phyloP scores from a whole-genome alignment of 2,888 invertebrate genomes.

The Drosophila parthenogenetica region DNA sequence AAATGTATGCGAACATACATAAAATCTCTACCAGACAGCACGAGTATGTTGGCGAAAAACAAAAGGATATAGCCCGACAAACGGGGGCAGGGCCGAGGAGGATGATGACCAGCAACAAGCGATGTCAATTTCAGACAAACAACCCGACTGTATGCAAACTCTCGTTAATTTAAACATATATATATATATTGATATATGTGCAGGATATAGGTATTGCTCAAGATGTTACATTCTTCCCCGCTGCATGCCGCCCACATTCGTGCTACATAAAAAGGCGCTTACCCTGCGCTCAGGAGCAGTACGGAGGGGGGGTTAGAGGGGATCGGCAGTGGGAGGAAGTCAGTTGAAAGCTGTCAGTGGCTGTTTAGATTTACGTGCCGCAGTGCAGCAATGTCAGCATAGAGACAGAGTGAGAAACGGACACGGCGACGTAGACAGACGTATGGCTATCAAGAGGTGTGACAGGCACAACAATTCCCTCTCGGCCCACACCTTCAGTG shows the following conservation, averaged over 20 bases:
- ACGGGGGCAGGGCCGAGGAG: not conserved
- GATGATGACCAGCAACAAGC: slow-evolving; percentile 53
- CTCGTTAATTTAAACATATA: slow-evolving; percentile 26
- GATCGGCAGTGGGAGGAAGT: slow-evolving; percentile 29
- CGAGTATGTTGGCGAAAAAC: slow-evolving; percentile 48
- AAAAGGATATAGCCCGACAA: slow-evolving; percentile 20
- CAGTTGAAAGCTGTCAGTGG: slow-evolving; percentile 75
- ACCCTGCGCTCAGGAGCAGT: slow-evolving; percentile 11
- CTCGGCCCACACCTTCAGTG: slow-evolving; percentile 35
- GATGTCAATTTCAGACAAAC: slow-evolving; percentile 80
- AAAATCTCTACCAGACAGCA: slow-evolving; percentile 73
- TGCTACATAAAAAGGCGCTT: slow-evolving; percentile 68
- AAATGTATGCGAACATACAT: slow-evolving; percentile 70
- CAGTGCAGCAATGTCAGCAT: slow-evolving; percentile 71
- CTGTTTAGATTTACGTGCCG: slow-evolving; percentile 82
- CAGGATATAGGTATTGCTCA: slow-evolving; percentile 53
- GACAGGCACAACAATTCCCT: slow-evolving; percentile 37
- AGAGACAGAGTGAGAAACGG: slow-evolving; percentile 8
- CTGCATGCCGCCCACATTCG: slow-evolving; percentile 34
- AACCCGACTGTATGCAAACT: slow-evolving; percentile 58
- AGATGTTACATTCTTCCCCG: slow-evolving; percentile 63
- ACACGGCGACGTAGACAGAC: slow-evolving; percentile 21
- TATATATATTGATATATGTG: slow-evolving; percentile 51
- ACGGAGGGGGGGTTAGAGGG: slow-evolving; percentile 5
- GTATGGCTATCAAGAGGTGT: slow-evolving; percentile 61